phyloP scores from a whole-genome alignment of 2,113 vertebrate genomes.

The Macheiramphus alcinus region DNA sequence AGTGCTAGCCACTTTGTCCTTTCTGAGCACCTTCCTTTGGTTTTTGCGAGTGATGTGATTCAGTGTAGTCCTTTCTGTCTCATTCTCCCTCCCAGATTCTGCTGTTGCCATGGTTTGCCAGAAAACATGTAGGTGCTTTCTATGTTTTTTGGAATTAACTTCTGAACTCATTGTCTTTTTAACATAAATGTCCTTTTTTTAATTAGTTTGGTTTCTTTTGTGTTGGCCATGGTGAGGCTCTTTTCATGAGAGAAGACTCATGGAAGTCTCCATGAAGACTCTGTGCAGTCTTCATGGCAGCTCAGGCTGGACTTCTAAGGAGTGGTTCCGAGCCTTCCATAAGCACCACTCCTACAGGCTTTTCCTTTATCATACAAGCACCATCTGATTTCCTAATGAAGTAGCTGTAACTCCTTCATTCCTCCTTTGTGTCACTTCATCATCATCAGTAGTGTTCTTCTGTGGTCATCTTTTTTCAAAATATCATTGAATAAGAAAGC shows the following conservation, averaged over 20 bases:
- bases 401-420: not conserved
- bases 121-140: not conserved
- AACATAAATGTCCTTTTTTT: not conserved
- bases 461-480: not conserved
- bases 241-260: not conserved
- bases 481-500: not conserved
- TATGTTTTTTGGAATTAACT: not conserved
- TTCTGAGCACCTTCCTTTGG: not conserved
- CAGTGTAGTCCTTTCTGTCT: not conserved
- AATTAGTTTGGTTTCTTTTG: not conserved
- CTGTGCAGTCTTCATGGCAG: not conserved
- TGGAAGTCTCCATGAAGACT: no score
- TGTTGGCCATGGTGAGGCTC: not conserved
- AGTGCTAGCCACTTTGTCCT: not conserved
- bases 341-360: not conserved
- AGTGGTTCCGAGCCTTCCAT: not conserved
- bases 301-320: not conserved
- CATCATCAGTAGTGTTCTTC: not conserved
- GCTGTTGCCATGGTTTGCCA: not conserved
- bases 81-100: not conserved
- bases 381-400: not conserved
- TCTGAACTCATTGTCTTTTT: not conserved
- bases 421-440: not conserved
- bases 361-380: not conserved
- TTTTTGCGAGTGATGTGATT: not conserved